Evolutionary conservation across 2,888 invertebrate genomes (phyloP).

Genomic region (Polymixis lichenea): DNA sequence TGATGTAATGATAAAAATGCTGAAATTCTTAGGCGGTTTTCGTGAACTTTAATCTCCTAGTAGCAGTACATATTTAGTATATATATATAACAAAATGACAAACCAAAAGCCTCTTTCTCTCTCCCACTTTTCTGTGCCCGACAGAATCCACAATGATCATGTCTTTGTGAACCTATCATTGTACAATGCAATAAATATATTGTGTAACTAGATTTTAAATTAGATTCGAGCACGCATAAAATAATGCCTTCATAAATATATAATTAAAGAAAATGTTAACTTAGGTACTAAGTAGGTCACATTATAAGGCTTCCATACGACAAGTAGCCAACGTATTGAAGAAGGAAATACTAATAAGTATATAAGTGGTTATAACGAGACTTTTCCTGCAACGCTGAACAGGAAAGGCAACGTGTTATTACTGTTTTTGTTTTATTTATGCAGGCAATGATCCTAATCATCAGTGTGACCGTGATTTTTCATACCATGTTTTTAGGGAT

Average conservation of each 20-base stretch:
- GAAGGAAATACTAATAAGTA: background rate
- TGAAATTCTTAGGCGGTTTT: too few relatives aligned
- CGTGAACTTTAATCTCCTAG: too few relatives aligned
- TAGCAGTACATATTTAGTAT: background rate
- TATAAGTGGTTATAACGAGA: background rate
- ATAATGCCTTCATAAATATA: background rate
- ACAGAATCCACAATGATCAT: background rate
- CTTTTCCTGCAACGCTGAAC: constrained; percentile 1
- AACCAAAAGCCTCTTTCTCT: background rate
- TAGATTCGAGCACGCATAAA: background rate
- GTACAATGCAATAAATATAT: background rate
- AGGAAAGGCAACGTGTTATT: constrained; percentile 12
- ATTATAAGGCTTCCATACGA: background rate
- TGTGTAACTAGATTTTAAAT: background rate
- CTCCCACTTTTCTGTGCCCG: background rate
- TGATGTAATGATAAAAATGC: too few relatives aligned
- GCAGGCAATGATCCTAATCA: constrained; percentile 2
- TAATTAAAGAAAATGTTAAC: background rate
- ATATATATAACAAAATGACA: background rate
- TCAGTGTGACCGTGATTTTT: background rate
- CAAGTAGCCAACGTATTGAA: background rate
- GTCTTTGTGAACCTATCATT: background rate
- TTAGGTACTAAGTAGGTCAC: background rate
- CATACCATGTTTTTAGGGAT: background rate
- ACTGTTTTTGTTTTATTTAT: constrained; percentile 2